Evolutionary conservation across 2,113 vertebrate species (phyloP).

Genomic region (Eira barbara): DNA sequence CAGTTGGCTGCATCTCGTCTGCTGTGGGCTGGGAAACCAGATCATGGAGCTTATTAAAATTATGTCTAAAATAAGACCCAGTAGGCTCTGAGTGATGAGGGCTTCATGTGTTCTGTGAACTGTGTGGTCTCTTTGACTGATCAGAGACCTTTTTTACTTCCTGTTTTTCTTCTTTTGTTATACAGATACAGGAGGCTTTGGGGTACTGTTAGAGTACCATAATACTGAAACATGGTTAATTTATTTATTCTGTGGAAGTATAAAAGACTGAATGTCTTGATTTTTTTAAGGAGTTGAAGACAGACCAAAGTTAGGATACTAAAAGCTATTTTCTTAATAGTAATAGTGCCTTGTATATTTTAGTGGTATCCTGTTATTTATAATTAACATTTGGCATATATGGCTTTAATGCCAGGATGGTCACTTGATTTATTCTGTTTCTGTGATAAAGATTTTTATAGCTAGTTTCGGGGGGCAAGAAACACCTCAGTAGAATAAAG

Average conservation of each 20-base stretch:
- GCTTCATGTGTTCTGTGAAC: conserved; percentile 58
- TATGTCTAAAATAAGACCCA: conserved; percentile 74
- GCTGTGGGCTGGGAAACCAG: conserved; percentile 70
- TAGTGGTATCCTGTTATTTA: conserved; percentile 23
- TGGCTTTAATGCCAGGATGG: background rate
- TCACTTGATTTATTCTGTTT: background rate
- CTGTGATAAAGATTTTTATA: background rate
- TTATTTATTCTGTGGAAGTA: conserved; percentile 21
- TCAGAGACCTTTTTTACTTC: conserved; percentile 57
- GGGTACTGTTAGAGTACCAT: background rate
- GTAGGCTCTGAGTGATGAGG: conserved; percentile 64
- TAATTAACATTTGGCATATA: background rate
- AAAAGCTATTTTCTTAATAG: background rate
- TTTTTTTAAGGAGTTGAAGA: conserved; percentile 32
- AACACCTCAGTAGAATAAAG: background rate
- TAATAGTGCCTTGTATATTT: conserved; percentile 23
- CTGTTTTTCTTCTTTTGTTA: conserved; percentile 61
- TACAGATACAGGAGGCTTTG: background rate
- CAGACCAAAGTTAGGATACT: conserved; percentile 23
- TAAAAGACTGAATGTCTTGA: conserved; percentile 25
- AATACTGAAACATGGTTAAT: conserved; percentile 38
- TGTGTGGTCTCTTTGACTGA: conserved; percentile 48
- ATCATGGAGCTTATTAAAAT: conserved; percentile 73
- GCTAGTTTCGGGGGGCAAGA: background rate
- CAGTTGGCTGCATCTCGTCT: conserved; percentile 65